Base-by-base conservation (phyloP, 2,888 invertebrate genomes). In the Halictus ligatus region DNA sequence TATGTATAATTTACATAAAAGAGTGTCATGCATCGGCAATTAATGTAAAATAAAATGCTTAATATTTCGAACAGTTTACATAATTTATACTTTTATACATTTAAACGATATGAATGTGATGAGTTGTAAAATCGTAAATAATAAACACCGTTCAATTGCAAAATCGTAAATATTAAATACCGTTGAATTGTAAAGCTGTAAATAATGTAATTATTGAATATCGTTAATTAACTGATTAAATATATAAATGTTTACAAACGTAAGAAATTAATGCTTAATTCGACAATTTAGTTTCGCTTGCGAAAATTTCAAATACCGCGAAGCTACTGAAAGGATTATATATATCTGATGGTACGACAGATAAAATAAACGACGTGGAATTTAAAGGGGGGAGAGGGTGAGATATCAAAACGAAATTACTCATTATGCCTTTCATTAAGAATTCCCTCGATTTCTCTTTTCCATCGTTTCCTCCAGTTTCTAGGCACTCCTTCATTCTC, bases 401-500 rank as follows among this genome's bases (percentile, higher is more conserved):
- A 60, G 60, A 72, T 78, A 72, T 83, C 71, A 71, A 75, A 89
- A 86, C 75, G 46, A 83, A 72, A 88, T 83, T 82, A 83, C 67
- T 81, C 76, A 73, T 85, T 81, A 78, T 72, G 50, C 54, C 58
- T 81, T 79, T 80, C 79, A 46, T 79, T 77, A 72, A 75, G 76
- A 77, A 80, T 84, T 81, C 80, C 60, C 76, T 40, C 67, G n/a
- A 73, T 85, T 71, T 69, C 67, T 78, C 71, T 60, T 82, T 76
- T 40, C 75, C 77, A 48, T 58, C 48, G 58, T 73, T 80, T 67
- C 76, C 54, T 54, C 58, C 21, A 75, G 83, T 74, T 83, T 74
- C n/a, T 67, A 72, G 78, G 48, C 69, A 35, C 72, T 78, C 79
- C 80, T 85, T 86, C 83, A 58, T 89, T 83, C 85, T 84, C 84